A percentile compares a stretch with the other conserved stretches of the same genome.
Conservation (phyloP, 2,113 vertebrate species). For the Caretta caretta region DNA sequence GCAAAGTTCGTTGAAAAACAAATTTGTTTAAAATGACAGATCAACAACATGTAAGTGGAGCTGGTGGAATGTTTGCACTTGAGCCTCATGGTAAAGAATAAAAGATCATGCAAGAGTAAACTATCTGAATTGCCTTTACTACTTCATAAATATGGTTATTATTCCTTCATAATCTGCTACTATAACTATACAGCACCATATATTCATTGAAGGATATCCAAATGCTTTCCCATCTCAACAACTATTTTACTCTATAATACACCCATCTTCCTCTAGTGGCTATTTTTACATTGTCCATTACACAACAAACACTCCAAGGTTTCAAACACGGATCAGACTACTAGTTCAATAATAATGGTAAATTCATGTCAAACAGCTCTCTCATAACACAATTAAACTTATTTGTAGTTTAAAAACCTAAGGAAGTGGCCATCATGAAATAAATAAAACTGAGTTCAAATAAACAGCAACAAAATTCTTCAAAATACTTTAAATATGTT, state of each 20-base stretch:
- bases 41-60: not conserved
- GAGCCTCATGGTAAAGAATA: not conserved
- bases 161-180: not conserved
- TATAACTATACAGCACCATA: not conserved
- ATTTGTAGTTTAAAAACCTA: not conserved
- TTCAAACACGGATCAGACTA: not conserved
- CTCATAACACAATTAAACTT: not conserved
- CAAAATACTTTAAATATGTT: not conserved
- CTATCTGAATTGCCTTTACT: not conserved
- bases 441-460: not conserved
- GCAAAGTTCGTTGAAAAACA: not conserved
- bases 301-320: not conserved
- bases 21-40: not conserved
- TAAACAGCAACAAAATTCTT: constrained; percentile 6
- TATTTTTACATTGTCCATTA: not conserved
- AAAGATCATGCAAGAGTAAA: not conserved
- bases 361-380: not conserved
- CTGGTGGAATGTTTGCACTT: not conserved
- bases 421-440: not conserved
- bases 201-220: constrained; percentile 6
- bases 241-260: not conserved
- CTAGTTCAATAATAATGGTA: not conserved
- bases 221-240: not conserved
- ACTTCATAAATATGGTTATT: not conserved
- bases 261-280: not conserved